A percentile compares a stretch with the other conserved stretches of the same genome.
Conservation (phyloP, 2,113 vertebrate genomes). For the Trogon melanurus region DNA sequence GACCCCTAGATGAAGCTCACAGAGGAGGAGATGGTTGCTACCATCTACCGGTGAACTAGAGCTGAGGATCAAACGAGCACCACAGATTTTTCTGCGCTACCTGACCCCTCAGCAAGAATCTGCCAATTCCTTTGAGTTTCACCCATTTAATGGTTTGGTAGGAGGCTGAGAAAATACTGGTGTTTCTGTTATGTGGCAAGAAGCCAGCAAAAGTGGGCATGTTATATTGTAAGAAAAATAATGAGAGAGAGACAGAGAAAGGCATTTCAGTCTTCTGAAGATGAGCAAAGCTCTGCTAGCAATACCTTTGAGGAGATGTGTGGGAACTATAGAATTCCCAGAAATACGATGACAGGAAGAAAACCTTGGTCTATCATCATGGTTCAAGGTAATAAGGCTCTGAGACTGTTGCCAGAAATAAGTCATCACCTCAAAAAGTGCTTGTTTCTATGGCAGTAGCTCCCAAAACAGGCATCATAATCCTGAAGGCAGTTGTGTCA, state of each 20-base stretch:
- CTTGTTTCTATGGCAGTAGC: background rate
- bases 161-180: background rate
- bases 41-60: constrained; percentile 44
- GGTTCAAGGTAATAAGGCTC: background rate
- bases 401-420: background rate
- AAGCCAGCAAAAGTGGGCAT: background rate
- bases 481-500: background rate
- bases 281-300: background rate
- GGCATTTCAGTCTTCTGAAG: background rate
- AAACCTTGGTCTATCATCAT: background rate
- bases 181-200: background rate
- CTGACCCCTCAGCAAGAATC: background rate
- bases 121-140: background rate
- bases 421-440: background rate
- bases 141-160: background rate
- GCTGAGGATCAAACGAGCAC: background rate
- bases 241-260: background rate
- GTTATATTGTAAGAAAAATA: background rate
- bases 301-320: background rate
- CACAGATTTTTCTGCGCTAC: background rate
- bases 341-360: background rate
- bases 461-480: background rate
- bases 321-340: background rate
- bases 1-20: background rate
- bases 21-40: constrained; percentile 24